Evolutionary conservation across 1,140 invertebrate species (phyloP).

Genomic region (Stenopsyche tienmushanensis): DNA sequence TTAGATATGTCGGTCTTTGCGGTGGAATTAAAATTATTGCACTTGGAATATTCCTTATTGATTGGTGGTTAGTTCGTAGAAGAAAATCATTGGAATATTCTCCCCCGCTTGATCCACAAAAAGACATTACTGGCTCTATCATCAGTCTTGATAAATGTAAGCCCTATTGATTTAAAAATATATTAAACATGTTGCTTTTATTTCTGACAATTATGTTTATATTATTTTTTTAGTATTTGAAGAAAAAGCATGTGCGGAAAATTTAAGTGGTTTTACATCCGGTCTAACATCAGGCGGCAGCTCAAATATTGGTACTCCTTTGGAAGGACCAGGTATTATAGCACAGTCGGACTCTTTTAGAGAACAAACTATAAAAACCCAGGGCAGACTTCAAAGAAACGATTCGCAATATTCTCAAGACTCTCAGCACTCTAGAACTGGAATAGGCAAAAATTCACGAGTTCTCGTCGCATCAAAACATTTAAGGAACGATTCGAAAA

Average conservation of each 20-base stretch:
- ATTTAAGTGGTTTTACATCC: conserved; percentile 52
- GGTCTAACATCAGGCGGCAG: conserved; percentile 49
- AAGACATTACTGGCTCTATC: conserved; percentile 78
- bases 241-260: conserved; percentile 59
- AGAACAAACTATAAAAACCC: conserved; percentile 36
- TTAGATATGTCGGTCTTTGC: conserved; percentile 87
- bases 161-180: conserved; percentile 42
- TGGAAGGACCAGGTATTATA: conserved; percentile 44
- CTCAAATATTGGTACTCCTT: conserved; percentile 49
- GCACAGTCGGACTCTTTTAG: conserved; percentile 40
- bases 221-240: conserved; percentile 61
- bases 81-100: conserved; percentile 73
- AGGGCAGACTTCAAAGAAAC: conserved; percentile 47
- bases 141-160: conserved; percentile 85
- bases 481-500: conserved; percentile 60
- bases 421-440: conserved; percentile 36
- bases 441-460: conserved; percentile 46
- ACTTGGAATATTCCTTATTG: conserved; percentile 79
- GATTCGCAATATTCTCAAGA: conserved; percentile 54
- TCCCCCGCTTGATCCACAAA: conserved; percentile 71
- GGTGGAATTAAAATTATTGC: conserved; percentile 89
- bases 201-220: conserved; percentile 14
- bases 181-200: conserved; percentile 3
- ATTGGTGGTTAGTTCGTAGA: conserved; percentile 84
- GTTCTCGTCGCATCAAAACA: conserved; percentile 58